Evolutionary conservation across 2,797 vertebrate genomes (phyloP), one percentile per base, ranked within the genome.

Genomic region (Cirrhinus molitorella): DNA sequence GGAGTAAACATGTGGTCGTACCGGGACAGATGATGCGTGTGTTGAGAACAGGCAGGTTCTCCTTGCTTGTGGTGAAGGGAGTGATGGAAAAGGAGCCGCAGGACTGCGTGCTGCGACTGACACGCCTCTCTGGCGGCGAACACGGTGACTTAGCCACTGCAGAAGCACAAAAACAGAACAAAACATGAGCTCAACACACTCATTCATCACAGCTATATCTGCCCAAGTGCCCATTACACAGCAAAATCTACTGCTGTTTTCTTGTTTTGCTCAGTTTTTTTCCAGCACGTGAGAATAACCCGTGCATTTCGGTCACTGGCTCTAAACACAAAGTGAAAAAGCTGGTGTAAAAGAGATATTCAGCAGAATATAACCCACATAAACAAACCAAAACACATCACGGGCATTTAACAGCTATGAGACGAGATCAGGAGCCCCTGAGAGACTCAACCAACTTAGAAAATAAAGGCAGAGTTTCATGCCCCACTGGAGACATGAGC

Each of bases 21-120:
- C 98, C 97, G 63, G 98, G 98, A 88, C 97, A 99, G 91, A 99
- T 99, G 91, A 99, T 99, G 88, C 98, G 96, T 0, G 98, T 99
- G 92, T 99, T 99, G 89, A 99, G 96, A 21, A 99, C 98, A 17
- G 98, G 98, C 7, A 99, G 97, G 86, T 97, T 99, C 90, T 99
- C 98, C 91, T 98, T 99, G 94, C 95, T 96, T 87, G 96, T 94
- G 87, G 96, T 95, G 91, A 96, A 94, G 25, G 95, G 90, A 19
- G 96, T 94, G 86, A 96, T 96, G 91, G 96, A 95, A 91, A 97
- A 96, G 80, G 96, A 96, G 77, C 96, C 95, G 23, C 96, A 97
- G 70, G 96, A 95, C 90, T 96, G 95, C n/a, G 94, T 91, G 88
- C 95, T 95, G 87, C 95, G 94, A 88, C 95, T 96, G 81, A 96